phyloP scores from a whole-genome alignment of 2,888 invertebrate species.

The Drosophila gaucha region DNA sequence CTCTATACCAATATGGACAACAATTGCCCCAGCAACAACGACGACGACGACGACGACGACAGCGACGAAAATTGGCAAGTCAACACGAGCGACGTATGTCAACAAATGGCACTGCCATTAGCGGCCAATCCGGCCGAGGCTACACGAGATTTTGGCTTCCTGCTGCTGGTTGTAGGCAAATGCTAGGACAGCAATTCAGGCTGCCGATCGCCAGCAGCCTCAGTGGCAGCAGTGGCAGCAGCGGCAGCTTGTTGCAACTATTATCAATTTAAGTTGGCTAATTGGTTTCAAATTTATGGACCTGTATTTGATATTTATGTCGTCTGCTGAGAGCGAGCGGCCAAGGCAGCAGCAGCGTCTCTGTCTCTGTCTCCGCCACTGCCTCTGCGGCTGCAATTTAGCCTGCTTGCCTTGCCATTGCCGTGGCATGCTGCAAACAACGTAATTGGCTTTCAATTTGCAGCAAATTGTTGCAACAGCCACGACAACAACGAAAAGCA shows the following conservation, averaged over 20 bases:
- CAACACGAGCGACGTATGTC: slow-evolving; percentile 81
- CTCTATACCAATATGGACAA: slow-evolving; percentile 75
- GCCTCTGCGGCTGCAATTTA: slow-evolving; percentile 31
- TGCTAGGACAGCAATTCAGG: slow-evolving; percentile 52
- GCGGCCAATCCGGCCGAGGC: slow-evolving; percentile 57
- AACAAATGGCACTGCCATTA: slow-evolving; percentile 79
- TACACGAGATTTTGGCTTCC: slow-evolving; percentile 56
- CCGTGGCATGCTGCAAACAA: slow-evolving; percentile 79
- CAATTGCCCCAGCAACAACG: slow-evolving; percentile 57
- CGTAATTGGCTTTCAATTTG: slow-evolving; percentile 84
- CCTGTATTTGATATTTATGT: slow-evolving; percentile 84
- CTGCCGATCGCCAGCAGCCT: slow-evolving; percentile 41
- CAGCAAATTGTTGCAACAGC: slow-evolving; percentile 82
- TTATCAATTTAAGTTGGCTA: slow-evolving; percentile 84
- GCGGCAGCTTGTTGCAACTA: slow-evolving; percentile 71
- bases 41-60: slow-evolving; percentile 12
- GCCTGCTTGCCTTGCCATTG: slow-evolving; percentile 41
- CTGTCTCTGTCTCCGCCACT: neutral
- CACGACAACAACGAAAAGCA: slow-evolving; percentile 66
- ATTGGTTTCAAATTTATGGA: slow-evolving; percentile 84
- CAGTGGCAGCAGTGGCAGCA: slow-evolving; percentile 20
- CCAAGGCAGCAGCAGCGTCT: slow-evolving; percentile 10
- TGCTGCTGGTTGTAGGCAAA: slow-evolving; percentile 63
- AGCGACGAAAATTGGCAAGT: slow-evolving; percentile 68
- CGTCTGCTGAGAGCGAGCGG: slow-evolving; percentile 57